Evolutionary conservation across 2,797 vertebrate genomes (phyloP).

Genomic region (Sciaenops ocellatus): DNA sequence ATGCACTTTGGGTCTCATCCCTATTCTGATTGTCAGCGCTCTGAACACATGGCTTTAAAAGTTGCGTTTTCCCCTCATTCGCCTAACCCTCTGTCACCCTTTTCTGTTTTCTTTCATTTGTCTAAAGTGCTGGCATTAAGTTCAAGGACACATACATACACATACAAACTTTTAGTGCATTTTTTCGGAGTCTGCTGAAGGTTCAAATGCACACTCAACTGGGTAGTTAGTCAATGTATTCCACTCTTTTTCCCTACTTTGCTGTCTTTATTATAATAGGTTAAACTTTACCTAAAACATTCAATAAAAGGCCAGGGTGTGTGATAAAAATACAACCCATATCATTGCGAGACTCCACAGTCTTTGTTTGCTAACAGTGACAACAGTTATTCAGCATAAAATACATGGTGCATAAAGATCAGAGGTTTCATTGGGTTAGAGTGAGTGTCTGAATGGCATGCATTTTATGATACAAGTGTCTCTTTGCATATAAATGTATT

Average conservation of each 20-base stretch:
- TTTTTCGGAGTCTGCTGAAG: constrained; percentile 72
- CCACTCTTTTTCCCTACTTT: constrained; percentile 59
- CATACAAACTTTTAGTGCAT: constrained; percentile 80
- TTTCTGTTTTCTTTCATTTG: constrained; percentile 50
- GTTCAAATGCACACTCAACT: constrained; percentile 73
- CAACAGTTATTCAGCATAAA: constrained; percentile 80
- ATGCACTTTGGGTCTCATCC: constrained; percentile 80
- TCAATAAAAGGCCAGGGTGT: constrained; percentile 77
- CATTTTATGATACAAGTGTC: constrained; percentile 79
- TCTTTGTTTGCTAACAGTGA: constrained; percentile 76
- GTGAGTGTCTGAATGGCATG: constrained; percentile 79
- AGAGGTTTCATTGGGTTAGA: constrained; percentile 78
- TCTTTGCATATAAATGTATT: constrained; percentile 79
- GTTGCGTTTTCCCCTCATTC: constrained; percentile 59
- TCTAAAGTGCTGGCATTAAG: constrained; percentile 85
- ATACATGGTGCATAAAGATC: constrained; percentile 82
- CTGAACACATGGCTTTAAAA: constrained; percentile 87
- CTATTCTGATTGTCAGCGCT: constrained; percentile 88
- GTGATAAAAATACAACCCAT: constrained; percentile 69
- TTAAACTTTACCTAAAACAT: constrained; percentile 74
- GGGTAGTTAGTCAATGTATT: constrained; percentile 71
- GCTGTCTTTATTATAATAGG: constrained; percentile 59
- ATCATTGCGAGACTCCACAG: constrained; percentile 69
- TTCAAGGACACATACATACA: constrained; percentile 78
- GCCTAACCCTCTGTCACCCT: constrained; percentile 55